These are phyloP conservation scores for Callipepla squamata DNA, from an alignment of 2,113 vertebrate genomes.

Conservation along the genomic window DNA sequence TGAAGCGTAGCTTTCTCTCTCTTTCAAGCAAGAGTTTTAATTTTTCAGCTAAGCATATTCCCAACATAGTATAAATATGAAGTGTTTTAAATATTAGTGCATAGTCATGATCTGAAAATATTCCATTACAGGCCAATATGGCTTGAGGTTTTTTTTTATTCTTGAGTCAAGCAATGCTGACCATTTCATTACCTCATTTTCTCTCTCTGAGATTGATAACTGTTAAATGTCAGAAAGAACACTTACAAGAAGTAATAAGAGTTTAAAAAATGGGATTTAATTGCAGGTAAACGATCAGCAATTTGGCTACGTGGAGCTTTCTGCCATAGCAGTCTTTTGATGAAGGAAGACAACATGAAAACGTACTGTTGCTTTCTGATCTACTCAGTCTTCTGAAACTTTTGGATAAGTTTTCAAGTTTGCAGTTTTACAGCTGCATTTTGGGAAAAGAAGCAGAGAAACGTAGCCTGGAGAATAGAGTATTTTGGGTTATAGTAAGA, in stretches of 20 bases:
- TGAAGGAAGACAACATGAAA: neutral
- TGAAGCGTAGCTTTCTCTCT: neutral
- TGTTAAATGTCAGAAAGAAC: neutral
- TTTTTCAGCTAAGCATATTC: neutral
- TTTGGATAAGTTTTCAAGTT: neutral
- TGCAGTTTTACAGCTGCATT: neutral
- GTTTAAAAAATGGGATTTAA: neutral
- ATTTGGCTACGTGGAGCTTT: neutral
- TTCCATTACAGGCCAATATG: neutral
- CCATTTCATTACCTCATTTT: neutral
- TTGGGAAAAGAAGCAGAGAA: constrained; percentile 1
- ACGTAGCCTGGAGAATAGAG: neutral
- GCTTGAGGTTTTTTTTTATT: constrained; percentile 7
- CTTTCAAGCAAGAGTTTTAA: neutral
- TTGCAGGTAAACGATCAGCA: neutral
- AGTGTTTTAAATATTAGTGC: neutral
- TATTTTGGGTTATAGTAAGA: neutral
- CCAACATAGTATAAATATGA: neutral
- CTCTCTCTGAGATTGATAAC: neutral
- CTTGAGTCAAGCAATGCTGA: neutral
- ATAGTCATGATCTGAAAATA: neutral
- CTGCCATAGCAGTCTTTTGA: neutral
- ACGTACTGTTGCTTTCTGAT: neutral
- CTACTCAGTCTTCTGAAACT: neutral
- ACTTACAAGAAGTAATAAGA: neutral